phyloP scores from a whole-genome alignment of 2,888 invertebrate species.

The Auanema sp. region DNA sequence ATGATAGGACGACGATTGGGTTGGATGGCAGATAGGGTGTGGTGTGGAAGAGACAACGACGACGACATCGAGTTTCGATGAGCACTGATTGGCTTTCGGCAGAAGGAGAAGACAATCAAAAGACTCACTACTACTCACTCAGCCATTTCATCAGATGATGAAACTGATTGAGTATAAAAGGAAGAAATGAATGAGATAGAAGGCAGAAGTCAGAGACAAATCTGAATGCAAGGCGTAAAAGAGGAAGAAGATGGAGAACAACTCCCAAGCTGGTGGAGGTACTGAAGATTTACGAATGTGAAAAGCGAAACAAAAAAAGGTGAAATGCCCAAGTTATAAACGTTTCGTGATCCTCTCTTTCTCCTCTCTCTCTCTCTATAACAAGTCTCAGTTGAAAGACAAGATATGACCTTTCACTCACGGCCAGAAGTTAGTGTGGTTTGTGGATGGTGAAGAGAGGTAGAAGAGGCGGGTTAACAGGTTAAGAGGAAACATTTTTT shows the following conservation, averaged over 20 bases:
- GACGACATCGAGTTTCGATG: background rate
- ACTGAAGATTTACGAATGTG: background rate
- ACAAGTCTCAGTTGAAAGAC: too few relatives aligned
- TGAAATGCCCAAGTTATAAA: background rate
- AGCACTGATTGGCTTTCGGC: background rate
- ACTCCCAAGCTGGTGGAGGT: too few relatives aligned
- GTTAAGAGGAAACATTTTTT: too few relatives aligned
- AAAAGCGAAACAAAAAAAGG: background rate
- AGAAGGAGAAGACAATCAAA: background rate
- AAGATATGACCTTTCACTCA: too few relatives aligned
- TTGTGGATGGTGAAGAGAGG: too few relatives aligned
- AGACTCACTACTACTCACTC: too few relatives aligned
- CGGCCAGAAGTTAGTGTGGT: too few relatives aligned
- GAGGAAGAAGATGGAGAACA: slow-evolving; percentile 2
- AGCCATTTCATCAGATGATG: background rate
- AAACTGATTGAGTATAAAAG: slow-evolving; percentile 1
- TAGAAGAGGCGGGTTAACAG: too few relatives aligned
- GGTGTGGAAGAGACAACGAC: background rate
- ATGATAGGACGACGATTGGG: background rate
- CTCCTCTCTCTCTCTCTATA: too few relatives aligned
- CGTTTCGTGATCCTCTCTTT: too few relatives aligned
- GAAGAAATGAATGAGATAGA: background rate
- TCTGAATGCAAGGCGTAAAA: background rate
- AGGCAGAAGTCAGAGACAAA: background rate
- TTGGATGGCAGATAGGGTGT: background rate